Conservation (phyloP, 2,113 vertebrate genomes). For the Tragelaphus strepsiceros region DNA sequence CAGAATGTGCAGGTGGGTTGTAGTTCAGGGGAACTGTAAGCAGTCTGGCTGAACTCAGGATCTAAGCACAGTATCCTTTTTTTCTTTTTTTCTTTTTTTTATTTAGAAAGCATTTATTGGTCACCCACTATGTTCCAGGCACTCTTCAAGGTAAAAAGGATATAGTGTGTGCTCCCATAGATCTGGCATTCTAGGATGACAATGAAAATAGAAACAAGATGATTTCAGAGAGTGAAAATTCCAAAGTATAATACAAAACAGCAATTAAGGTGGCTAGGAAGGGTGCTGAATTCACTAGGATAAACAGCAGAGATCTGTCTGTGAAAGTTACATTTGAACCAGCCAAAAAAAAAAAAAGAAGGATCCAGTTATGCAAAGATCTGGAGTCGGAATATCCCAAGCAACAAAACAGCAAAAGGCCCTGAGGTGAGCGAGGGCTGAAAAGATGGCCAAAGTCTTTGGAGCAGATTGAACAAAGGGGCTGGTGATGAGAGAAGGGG, state of each 20-base stretch:
- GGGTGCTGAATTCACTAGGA: not conserved
- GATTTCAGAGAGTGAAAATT: not conserved
- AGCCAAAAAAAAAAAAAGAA: not conserved
- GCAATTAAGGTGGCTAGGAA: not conserved
- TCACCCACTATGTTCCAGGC: not conserved
- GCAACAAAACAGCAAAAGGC: not conserved
- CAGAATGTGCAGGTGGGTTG: not conserved
- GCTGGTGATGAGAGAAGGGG: not conserved
- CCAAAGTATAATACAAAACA: not conserved
- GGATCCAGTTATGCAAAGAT: not conserved
- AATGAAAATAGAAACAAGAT: slow-evolving; percentile 23
- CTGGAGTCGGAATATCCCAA: not conserved
- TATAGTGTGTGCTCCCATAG: not conserved
- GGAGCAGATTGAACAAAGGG: not conserved
- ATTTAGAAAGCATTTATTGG: not conserved
- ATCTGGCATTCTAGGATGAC: not conserved
- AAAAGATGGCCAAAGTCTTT: not conserved
- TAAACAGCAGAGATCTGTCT: not conserved
- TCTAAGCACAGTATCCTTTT: not conserved
- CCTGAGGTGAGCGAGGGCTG: not conserved
- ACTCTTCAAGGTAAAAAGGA: not conserved
- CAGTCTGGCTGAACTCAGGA: not conserved
- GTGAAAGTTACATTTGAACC: not conserved
- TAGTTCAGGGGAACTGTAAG: not conserved
- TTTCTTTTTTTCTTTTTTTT: not conserved